These are phyloP conservation scores for Keiferia lycopersicella DNA, from an alignment of 2,888 invertebrate species.

Conservation along the genomic window DNA sequence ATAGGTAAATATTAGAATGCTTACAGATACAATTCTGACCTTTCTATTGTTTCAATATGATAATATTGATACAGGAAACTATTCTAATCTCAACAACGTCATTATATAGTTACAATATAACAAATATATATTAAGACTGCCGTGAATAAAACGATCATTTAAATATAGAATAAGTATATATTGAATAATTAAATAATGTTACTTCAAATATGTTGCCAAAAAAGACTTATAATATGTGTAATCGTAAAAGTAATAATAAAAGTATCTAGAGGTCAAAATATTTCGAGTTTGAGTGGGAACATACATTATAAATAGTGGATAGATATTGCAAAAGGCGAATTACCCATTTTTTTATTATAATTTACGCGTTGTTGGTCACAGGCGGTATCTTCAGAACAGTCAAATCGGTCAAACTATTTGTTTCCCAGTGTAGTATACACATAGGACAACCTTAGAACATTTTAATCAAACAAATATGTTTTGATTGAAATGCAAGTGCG, in stretches of 20 bases:
- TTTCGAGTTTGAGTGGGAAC: slow-evolving; percentile 70
- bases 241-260: slow-evolving; percentile 77
- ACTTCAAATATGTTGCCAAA: slow-evolving; percentile 79
- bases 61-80: neutral
- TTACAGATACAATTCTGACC: neutral
- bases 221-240: slow-evolving; percentile 75
- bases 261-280: slow-evolving; percentile 74
- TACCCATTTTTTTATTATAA: slow-evolving; percentile 43
- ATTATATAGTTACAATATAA: neutral
- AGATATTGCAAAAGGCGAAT: slow-evolving; percentile 59
- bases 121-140: neutral
- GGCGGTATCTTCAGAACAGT: neutral
- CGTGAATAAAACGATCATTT: slow-evolving; percentile 68
- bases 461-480: slow-evolving; percentile 1
- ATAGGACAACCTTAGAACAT: neutral
- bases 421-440: neutral
- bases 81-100: neutral
- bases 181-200: slow-evolving; percentile 82
- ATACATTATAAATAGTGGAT: slow-evolving; percentile 55
- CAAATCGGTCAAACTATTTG: too few species aligned
- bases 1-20: neutral
- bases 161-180: slow-evolving; percentile 81
- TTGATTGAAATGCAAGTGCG: neutral
- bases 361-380: slow-evolving; percentile 26
- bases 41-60: neutral